A percentile compares a stretch with the other conserved stretches of the same genome.
These are phyloP conservation scores for Tor tambroides DNA, from an alignment of 2,113 vertebrate genomes.

Conservation along the genomic window DNA sequence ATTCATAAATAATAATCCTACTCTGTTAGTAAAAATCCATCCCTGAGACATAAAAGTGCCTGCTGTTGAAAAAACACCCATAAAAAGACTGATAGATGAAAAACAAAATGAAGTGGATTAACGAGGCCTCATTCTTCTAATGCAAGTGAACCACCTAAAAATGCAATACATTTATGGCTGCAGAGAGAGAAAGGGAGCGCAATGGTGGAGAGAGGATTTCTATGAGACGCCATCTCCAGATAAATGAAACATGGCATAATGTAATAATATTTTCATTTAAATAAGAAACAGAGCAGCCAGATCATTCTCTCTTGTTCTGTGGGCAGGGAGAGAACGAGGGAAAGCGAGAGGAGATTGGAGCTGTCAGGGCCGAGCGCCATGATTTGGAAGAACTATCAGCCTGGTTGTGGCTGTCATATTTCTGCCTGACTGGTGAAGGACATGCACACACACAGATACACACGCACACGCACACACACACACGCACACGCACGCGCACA, in stretches of 20 bases:
- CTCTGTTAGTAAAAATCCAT: neutral
- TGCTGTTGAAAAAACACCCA: slow-evolving; percentile 6
- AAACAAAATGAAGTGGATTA: slow-evolving; percentile 22
- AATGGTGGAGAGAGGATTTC: slow-evolving; percentile 29
- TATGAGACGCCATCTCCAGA: slow-evolving; percentile 36
- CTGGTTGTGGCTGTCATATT: slow-evolving; percentile 58
- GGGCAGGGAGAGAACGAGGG: slow-evolving; percentile 16
- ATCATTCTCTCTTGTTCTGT: slow-evolving; percentile 45
- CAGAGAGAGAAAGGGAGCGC: neutral
- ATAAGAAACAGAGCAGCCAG: slow-evolving; percentile 50
- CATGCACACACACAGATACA: slow-evolving; percentile 28
- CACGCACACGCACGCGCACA: neutral
- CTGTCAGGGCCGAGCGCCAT: slow-evolving; percentile 55
- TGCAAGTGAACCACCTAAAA: slow-evolving; percentile 14
- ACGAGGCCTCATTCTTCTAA: neutral
- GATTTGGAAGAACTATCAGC: slow-evolving; percentile 60
- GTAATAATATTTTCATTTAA: slow-evolving; percentile 62
- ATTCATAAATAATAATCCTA: no score
- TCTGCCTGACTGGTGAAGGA: slow-evolving; percentile 55
- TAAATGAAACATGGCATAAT: slow-evolving; percentile 59
- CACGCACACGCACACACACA: neutral
- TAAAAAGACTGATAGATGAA: neutral
- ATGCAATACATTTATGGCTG: slow-evolving; percentile 1
- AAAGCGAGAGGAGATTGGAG: slow-evolving; percentile 50
- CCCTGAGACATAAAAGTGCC: neutral